These are phyloP conservation scores for Zoanthus sansibaricus DNA, from an alignment of 92 coral and sea anemone genomes.

Conservation along the genomic window DNA sequence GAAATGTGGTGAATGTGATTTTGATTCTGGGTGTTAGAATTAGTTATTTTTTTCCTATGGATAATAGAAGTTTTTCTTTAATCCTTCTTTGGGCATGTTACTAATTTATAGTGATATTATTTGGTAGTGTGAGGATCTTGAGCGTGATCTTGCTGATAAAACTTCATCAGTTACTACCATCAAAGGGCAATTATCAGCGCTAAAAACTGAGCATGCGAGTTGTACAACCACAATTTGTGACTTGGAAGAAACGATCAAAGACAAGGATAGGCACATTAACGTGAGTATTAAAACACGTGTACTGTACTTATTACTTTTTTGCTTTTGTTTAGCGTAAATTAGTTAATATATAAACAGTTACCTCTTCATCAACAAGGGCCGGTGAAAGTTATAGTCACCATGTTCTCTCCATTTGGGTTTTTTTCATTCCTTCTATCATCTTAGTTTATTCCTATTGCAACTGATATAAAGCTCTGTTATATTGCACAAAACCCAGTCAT, in stretches of 20 bases:
- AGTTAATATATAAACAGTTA: too few species aligned
- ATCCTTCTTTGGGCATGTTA: too few species aligned
- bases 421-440: too few species aligned
- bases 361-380: too few species aligned
- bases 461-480: too few species aligned
- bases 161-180: slow-evolving; percentile 63
- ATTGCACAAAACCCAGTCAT: too few species aligned
- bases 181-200: slow-evolving; percentile 73
- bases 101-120: background rate
- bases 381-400: too few species aligned
- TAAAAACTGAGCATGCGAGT: slow-evolving; percentile 85
- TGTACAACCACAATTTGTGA: slow-evolving; percentile 78
- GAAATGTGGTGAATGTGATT: background rate
- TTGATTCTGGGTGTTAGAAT: background rate
- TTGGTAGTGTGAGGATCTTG: slow-evolving; percentile 84
- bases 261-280: slow-evolving; percentile 86
- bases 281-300: slow-evolving; percentile 11
- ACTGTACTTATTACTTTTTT: too few species aligned
- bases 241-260: slow-evolving; percentile 84
- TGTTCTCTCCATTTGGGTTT: too few species aligned
- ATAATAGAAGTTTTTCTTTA: background rate
- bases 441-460: too few species aligned
- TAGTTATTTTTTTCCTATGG: background rate
- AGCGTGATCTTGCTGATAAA: slow-evolving; percentile 85
- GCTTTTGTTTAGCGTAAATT: too few species aligned